Conservation (phyloP, 2,113 vertebrate species). For the Pollachius pollachius region DNA sequence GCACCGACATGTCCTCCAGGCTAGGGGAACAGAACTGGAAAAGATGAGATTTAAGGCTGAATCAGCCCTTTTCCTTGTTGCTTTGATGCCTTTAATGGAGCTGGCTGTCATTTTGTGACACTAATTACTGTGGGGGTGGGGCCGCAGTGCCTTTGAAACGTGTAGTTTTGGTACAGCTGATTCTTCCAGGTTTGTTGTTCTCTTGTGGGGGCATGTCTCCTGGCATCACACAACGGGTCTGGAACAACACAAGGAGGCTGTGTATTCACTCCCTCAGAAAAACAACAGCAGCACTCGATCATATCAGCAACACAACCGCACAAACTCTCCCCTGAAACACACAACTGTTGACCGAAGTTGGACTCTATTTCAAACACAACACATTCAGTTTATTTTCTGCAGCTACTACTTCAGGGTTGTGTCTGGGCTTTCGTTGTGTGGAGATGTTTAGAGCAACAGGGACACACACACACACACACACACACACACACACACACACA, state of each 20-base stretch:
- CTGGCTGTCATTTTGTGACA: slow-evolving; percentile 11
- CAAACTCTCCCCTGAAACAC: not conserved
- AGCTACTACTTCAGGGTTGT: too few relatives aligned
- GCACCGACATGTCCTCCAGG: slow-evolving; percentile 44
- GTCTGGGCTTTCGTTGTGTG: too few relatives aligned
- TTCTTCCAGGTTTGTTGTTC: not conserved
- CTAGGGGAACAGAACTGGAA: slow-evolving; percentile 49
- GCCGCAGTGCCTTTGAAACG: not conserved
- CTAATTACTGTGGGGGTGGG: slow-evolving; percentile 21
- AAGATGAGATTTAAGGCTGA: slow-evolving; percentile 29
- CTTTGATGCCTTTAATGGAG: not conserved
- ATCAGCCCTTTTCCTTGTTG: slow-evolving; percentile 8
- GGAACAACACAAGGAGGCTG: not conserved
- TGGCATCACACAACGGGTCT: not conserved
- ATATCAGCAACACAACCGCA: not conserved
- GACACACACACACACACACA: too few relatives aligned
- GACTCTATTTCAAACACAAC: too few relatives aligned
- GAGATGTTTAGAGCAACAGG: too few relatives aligned
- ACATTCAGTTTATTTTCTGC: too few relatives aligned
- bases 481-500: too few relatives aligned
- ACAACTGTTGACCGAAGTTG: too few relatives aligned
- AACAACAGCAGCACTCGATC: not conserved
- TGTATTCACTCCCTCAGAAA: not conserved
- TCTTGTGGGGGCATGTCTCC: not conserved
- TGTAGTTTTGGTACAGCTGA: not conserved